Conservation (phyloP, 2,113 vertebrate species). For the Burhinus bistriatus region DNA sequence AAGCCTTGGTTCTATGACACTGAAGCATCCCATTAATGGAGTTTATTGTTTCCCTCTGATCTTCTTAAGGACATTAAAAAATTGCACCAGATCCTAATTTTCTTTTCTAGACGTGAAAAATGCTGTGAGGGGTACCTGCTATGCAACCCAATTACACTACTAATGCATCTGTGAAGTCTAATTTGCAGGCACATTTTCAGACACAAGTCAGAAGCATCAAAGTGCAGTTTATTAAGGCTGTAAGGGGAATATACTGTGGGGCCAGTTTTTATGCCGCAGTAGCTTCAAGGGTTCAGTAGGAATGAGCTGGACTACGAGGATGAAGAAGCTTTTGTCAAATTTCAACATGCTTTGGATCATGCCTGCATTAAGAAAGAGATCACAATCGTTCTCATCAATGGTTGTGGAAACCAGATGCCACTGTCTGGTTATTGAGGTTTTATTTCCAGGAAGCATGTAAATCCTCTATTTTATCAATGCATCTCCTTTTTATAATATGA, state of each 20-base stretch:
- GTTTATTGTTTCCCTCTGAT: not conserved
- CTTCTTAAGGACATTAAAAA: not conserved
- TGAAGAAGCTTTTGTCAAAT: not conserved
- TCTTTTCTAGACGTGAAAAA: not conserved
- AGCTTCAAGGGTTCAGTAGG: not conserved
- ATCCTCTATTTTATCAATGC: slow-evolving; percentile 40
- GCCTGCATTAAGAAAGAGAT: not conserved
- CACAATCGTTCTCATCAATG: not conserved
- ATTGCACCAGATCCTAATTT: not conserved
- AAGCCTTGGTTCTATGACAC: not conserved
- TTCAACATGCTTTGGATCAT: not conserved
- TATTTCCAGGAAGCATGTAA: slow-evolving; percentile 36
- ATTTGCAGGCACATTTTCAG: not conserved
- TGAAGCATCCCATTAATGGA: not conserved
- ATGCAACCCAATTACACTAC: not conserved
- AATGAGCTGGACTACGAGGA: not conserved
- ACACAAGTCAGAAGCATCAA: not conserved
- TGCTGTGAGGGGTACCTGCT: not conserved
- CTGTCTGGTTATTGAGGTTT: slow-evolving; percentile 1
- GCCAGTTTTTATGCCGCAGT: not conserved
- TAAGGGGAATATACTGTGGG: not conserved
- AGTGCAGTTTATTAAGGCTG: not conserved
- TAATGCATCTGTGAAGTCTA: not conserved
- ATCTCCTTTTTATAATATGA: not conserved
- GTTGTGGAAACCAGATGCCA: not conserved